These are phyloP conservation scores for Thinocorus orbignyianus DNA, from an alignment of 2,113 vertebrate species.

Conservation along the genomic window DNA sequence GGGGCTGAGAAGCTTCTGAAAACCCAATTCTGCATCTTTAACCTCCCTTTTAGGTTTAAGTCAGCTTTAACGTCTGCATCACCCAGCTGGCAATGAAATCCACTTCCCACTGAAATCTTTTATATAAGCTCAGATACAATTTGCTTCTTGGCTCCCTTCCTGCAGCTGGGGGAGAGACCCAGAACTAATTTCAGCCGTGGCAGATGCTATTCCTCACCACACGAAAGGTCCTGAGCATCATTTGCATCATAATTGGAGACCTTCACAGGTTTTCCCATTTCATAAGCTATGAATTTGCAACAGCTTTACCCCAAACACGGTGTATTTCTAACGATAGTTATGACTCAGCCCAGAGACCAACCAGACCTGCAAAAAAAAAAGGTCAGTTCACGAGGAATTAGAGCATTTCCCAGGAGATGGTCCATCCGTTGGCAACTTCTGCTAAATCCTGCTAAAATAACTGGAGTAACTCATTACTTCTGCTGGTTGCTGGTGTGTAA, in stretches of 20 bases:
- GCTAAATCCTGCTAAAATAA: background rate
- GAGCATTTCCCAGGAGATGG: background rate
- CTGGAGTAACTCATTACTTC: background rate
- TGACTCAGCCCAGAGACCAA: background rate
- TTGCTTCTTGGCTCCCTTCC: background rate
- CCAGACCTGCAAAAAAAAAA: background rate
- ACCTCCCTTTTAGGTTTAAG: background rate
- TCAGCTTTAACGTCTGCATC: background rate
- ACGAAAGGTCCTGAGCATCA: background rate
- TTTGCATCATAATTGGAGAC: background rate
- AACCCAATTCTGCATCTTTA: background rate
- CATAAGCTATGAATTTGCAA: background rate
- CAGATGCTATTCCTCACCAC: background rate
- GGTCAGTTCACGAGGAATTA: background rate
- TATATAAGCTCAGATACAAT: background rate
- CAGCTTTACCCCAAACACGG: background rate
- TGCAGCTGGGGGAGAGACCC: background rate
- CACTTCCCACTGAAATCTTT: background rate
- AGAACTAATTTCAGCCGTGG: background rate
- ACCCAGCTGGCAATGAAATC: background rate
- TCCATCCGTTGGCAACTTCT: background rate
- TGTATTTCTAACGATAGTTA: background rate
- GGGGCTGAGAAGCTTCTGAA: background rate
- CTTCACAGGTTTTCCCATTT: background rate
- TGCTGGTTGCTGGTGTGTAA: background rate